A percentile compares a stretch with the other conserved stretches of the same genome.
These are phyloP conservation scores for Esox masquinongy DNA, from an alignment of 2,797 vertebrate genomes.

Conservation along the genomic window DNA sequence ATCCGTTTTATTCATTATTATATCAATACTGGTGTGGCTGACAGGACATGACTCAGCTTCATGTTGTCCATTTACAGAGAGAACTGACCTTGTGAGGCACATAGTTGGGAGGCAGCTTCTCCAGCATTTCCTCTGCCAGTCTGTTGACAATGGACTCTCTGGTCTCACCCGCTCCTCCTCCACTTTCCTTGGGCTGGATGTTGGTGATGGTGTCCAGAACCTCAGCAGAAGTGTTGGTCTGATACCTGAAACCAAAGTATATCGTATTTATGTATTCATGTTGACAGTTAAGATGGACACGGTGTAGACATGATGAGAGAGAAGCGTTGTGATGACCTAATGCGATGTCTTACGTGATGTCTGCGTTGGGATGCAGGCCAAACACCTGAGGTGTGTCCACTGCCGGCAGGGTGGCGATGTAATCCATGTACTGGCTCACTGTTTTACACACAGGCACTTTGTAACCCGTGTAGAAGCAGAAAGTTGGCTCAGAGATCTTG, in stretches of 20 bases:
- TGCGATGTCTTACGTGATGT: constrained; percentile 56
- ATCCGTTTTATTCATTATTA: background rate
- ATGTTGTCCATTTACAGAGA: background rate
- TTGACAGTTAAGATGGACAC: background rate
- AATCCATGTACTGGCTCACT: constrained; percentile 79
- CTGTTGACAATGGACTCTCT: constrained; percentile 79
- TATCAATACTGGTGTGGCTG: background rate
- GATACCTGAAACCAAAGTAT: constrained; percentile 70
- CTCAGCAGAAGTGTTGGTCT: constrained; percentile 80
- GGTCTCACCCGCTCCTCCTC: constrained; percentile 75
- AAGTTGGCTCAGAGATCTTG: constrained; percentile 76
- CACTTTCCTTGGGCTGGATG: constrained; percentile 86
- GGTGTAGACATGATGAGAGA: background rate
- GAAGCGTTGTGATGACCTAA: background rate
- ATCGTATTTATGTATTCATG: background rate
- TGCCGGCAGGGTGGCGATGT: constrained; percentile 77
- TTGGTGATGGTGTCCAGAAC: constrained; percentile 82
- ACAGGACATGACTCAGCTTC: background rate
- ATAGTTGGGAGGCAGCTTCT: constrained; percentile 81
- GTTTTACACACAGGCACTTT: constrained; percentile 80
- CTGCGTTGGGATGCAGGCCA: constrained; percentile 66
- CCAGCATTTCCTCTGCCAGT: constrained; percentile 81
- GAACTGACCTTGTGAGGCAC: constrained; percentile 76
- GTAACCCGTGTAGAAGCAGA: constrained; percentile 83
- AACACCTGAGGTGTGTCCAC: constrained; percentile 74